Evolutionary conservation across 2,888 invertebrate genomes (phyloP).

Genomic region (Sclerodermus sp.): DNA sequence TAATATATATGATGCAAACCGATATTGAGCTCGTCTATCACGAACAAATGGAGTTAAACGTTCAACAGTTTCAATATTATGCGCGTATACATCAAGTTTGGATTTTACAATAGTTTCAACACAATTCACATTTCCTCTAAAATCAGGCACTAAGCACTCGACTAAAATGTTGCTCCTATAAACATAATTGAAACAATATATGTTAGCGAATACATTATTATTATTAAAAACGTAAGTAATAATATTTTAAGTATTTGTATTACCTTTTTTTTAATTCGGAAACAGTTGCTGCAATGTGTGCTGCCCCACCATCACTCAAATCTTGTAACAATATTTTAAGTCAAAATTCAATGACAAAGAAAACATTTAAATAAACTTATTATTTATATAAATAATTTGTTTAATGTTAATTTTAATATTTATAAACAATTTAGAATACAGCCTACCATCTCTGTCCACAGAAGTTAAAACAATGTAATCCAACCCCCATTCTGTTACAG

Average conservation of each 20-base stretch:
- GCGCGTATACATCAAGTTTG: conserved; percentile 95
- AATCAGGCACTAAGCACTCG: conserved; percentile 97
- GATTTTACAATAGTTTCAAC: conserved; percentile 76
- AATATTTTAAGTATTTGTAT: not conserved
- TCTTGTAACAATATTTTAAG: conserved; percentile 61
- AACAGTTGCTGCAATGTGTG: conserved; percentile 87
- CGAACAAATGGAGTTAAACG: conserved; percentile 87
- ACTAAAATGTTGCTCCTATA: conserved; percentile 83
- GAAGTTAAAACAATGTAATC: conserved; percentile 98
- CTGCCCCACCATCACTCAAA: conserved; percentile 89
- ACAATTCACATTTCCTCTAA: conserved; percentile 77
- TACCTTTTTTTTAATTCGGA: conserved; percentile 50
- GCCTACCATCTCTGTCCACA: conserved; percentile 98
- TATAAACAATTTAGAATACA: conserved; percentile 10
- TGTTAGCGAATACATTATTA: not conserved
- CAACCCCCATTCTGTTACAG: conserved; percentile 91
- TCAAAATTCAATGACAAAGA: no score
- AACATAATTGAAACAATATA: no score
- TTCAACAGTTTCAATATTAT: conserved; percentile 97
- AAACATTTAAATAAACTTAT: no score
- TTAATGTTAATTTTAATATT: not conserved
- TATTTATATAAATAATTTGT: not conserved
- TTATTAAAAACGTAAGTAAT: not conserved
- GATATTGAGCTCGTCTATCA: conserved; percentile 89
- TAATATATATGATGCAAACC: conserved; percentile 46